These are phyloP conservation scores for Euglossa dilemma DNA, from an alignment of 1,140 invertebrate species.

Conservation along the genomic window DNA sequence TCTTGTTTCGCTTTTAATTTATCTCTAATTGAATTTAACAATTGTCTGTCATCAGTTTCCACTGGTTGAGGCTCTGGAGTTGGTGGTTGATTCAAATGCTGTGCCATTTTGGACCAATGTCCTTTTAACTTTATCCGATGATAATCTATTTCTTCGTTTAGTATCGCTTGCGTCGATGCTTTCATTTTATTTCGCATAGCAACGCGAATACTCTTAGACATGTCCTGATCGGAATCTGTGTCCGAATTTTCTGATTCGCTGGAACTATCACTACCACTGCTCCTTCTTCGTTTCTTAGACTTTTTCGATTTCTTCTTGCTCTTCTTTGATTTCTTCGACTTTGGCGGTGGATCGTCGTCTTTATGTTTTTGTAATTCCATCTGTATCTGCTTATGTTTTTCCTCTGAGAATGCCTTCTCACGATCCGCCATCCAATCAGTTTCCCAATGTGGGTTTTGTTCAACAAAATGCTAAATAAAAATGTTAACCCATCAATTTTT, in stretches of 20 bases:
- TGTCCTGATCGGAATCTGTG: conserved; percentile 82
- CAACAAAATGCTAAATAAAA: conserved; percentile 86
- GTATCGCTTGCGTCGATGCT: conserved; percentile 77
- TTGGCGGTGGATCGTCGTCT: conserved; percentile 74
- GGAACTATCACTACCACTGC: conserved; percentile 80
- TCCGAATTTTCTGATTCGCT: conserved; percentile 83
- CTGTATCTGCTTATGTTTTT: conserved; percentile 79
- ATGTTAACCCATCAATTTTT: not conserved
- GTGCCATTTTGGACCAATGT: conserved; percentile 62
- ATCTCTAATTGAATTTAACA: conserved; percentile 78
- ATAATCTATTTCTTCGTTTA: conserved; percentile 81
- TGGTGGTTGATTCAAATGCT: conserved; percentile 63
- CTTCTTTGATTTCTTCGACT: conserved; percentile 82
- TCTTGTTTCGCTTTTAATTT: conserved; percentile 81
- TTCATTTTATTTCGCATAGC: conserved; percentile 86
- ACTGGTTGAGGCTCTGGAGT: conserved; percentile 55
- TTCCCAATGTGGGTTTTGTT: conserved; percentile 93
- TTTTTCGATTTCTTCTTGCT: conserved; percentile 86
- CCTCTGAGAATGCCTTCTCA: conserved; percentile 86
- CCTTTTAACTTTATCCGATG: conserved; percentile 71
- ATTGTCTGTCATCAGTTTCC: conserved; percentile 72
- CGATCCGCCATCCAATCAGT: conserved; percentile 91
- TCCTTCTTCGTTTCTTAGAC: conserved; percentile 83
- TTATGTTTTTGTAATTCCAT: conserved; percentile 79
- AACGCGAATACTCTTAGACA: conserved; percentile 85